phyloP scores from a whole-genome alignment of 2,888 invertebrate species.

The Temnothorax ravouxi region DNA sequence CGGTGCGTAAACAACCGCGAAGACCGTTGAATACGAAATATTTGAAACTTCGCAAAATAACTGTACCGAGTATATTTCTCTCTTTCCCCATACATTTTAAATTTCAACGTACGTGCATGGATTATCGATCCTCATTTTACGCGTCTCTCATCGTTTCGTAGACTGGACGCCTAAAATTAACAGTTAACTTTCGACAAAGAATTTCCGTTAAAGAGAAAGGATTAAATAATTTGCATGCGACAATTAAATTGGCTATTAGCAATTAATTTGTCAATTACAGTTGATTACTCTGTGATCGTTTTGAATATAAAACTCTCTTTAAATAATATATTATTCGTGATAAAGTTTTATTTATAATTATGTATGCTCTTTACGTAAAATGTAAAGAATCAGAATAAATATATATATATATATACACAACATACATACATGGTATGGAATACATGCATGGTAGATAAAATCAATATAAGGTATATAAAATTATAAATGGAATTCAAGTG shows the following conservation, averaged over 20 bases:
- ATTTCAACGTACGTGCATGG: neutral
- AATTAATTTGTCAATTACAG: neutral
- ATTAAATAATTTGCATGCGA: neutral
- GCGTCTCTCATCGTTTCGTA: neutral
- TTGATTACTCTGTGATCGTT: neutral
- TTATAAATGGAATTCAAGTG: neutral
- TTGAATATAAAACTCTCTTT: neutral
- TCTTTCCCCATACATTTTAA: neutral
- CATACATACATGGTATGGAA: too few relatives aligned
- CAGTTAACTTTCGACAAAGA: too few relatives aligned
- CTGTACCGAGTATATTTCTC: neutral
- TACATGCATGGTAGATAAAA: too few relatives aligned
- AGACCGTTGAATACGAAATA: neutral
- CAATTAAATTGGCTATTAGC: neutral
- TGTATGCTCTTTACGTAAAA: neutral
- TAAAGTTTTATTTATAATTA: neutral
- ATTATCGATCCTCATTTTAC: neutral
- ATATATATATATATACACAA: too few relatives aligned
- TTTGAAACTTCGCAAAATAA: neutral
- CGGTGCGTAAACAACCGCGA: neutral
- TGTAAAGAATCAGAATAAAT: neutral
- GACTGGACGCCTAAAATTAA: neutral
- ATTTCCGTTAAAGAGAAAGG: too few relatives aligned
- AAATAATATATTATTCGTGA: neutral
- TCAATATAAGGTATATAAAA: neutral